Conservation (phyloP, 2,888 invertebrate genomes). For the Cistogaster globosa region DNA sequence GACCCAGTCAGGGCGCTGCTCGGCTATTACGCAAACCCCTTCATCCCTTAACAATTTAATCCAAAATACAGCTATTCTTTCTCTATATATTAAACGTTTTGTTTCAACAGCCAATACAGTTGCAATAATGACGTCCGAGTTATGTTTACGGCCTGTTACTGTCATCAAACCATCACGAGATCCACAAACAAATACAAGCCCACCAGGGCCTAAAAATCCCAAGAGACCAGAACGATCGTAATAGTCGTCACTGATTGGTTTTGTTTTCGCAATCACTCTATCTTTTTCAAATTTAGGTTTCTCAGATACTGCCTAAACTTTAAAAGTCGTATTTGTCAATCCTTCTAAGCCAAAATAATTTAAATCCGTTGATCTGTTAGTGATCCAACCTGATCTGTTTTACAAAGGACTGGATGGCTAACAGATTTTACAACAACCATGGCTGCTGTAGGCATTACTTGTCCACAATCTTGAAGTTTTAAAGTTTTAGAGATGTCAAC, state of each 20-base stretch:
- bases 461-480: constrained; percentile 99
- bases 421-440: constrained; percentile 98
- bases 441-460: constrained; percentile 98
- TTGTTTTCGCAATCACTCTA: constrained; percentile 83
- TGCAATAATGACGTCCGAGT: constrained; percentile 99
- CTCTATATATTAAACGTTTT: constrained; percentile 98
- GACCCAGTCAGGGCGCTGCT: constrained; percentile 99
- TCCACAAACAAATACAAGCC: constrained; percentile 99
- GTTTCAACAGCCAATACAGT: constrained; percentile 99
- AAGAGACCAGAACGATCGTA: constrained; percentile 97
- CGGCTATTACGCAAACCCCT: constrained; percentile 98
- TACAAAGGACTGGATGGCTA: constrained; percentile 95
- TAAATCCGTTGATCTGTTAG: constrained; percentile 95
- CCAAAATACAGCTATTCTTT: constrained; percentile 99
- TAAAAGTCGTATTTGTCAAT: constrained; percentile 95
- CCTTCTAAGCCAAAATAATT: constrained; percentile 99
- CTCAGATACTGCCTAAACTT: constrained; percentile 91
- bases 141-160: constrained; percentile 98
- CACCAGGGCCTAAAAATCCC: constrained; percentile 97
- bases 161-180: constrained; percentile 99
- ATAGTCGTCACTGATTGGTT: constrained; percentile 92
- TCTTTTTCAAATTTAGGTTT: constrained; percentile 83
- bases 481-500: constrained; percentile 96
- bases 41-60: constrained; percentile 97
- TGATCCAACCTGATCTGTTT: constrained; percentile 97